These are phyloP conservation scores for Drosophila busckii DNA, from an alignment of 1,140 invertebrate species.

Conservation along the genomic window DNA sequence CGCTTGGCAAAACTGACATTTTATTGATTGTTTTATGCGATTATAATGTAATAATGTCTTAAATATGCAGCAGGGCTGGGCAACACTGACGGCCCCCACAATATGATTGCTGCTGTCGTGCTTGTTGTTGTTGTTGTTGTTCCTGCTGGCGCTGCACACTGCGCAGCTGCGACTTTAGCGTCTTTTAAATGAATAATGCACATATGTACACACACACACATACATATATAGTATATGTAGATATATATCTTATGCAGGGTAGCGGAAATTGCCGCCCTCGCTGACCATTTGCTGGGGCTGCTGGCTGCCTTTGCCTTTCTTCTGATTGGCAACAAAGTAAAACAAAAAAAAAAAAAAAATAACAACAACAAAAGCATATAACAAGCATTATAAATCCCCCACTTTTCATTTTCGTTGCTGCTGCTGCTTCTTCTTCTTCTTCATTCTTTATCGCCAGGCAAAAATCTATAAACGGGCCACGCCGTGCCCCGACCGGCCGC, in stretches of 20 bases:
- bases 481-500: conserved; percentile 28
- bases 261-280: conserved; percentile 18
- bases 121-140: background rate
- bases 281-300: conserved; percentile 35
- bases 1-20: conserved; percentile 58
- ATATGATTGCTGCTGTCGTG: background rate
- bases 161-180: conserved; percentile 65
- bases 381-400: background rate
- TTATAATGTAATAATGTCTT: conserved; percentile 78
- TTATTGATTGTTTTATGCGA: conserved; percentile 78
- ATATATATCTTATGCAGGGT: no score
- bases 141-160: conserved; percentile 28
- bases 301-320: conserved; percentile 21
- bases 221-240: background rate
- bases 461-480: conserved; percentile 58
- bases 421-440: background rate
- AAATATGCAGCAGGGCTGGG: conserved; percentile 52
- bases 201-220: conserved; percentile 14
- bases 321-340: conserved; percentile 64
- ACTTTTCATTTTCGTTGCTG: background rate
- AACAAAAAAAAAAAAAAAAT: conserved; percentile 13
- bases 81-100: background rate
- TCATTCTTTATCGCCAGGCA: conserved; percentile 26
- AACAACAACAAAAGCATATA: conserved; percentile 25
- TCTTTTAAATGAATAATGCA: conserved; percentile 48